Conservation (phyloP, 2,888 invertebrate species). For the Dryadula phaetusa region DNA sequence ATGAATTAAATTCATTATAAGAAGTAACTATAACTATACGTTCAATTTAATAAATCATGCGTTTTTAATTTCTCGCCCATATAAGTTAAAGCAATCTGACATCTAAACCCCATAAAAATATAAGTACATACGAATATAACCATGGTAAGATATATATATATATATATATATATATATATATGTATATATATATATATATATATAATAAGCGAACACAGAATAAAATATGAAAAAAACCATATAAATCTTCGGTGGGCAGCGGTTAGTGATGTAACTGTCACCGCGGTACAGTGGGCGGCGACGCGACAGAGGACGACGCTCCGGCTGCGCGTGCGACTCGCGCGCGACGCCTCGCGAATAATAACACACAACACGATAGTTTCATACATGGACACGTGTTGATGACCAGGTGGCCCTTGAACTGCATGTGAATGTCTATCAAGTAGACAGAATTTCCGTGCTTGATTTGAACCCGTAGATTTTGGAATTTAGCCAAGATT, state of each 20-base stretch:
- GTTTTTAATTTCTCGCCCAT: no score
- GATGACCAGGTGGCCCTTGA: conserved; percentile 25
- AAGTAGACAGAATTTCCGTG: neutral
- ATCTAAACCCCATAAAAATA: no score
- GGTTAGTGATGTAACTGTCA: conserved; percentile 15
- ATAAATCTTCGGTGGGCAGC: neutral
- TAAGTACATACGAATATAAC: no score
- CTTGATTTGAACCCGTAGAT: no score
- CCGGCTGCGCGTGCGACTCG: conserved; percentile 20
- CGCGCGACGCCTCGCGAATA: conserved; percentile 27
- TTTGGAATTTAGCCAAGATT: no score
- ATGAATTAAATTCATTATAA: no score
- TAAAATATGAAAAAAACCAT: neutral
- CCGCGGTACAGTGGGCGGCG: conserved; percentile 12
- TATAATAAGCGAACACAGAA: neutral
- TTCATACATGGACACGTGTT: conserved; percentile 31
- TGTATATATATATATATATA: no score
- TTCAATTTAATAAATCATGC: no score
- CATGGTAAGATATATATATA: no score
- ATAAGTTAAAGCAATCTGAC: no score
- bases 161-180: no score
- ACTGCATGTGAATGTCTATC: neutral
- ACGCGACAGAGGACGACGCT: conserved; percentile 20
- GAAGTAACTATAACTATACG: no score
- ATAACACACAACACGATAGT: conserved; percentile 11